Percentiles rank a stretch among this genome's conserved stretches.
These are phyloP conservation scores for Sesamia nonagrioides DNA, from an alignment of 1,140 invertebrate species.

Conservation along the genomic window DNA sequence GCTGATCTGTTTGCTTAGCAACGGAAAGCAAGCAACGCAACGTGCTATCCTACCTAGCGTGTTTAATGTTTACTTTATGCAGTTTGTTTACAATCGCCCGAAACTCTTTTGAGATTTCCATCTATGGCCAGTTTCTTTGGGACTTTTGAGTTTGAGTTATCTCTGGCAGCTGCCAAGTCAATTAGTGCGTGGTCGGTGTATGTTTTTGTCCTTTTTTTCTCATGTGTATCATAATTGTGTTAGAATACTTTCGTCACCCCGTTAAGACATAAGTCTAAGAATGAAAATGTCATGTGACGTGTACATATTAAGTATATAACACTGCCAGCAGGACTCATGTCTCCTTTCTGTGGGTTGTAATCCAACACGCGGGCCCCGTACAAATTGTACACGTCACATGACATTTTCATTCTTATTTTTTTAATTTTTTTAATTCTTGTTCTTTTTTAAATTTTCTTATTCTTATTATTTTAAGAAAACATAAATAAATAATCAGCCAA, in stretches of 20 bases:
- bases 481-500: no score
- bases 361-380: no score
- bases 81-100: constrained; percentile 41
- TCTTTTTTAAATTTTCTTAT: no score
- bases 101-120: constrained; percentile 34
- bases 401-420: no score
- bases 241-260: not conserved
- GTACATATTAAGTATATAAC: no score
- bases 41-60: constrained; percentile 44
- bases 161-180: constrained; percentile 34
- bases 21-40: constrained; percentile 41
- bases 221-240: not conserved
- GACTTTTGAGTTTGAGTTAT: constrained; percentile 1
- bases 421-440: no score
- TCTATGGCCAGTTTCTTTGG: constrained; percentile 24
- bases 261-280: not conserved
- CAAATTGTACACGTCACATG: no score
- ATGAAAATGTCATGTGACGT: no score
- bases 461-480: no score
- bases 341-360: no score
- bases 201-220: not conserved
- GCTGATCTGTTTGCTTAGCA: constrained; percentile 41
- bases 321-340: no score
- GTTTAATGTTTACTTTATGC: constrained; percentile 37
- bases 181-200: constrained; percentile 22